Conservation (phyloP, 2,797 vertebrate genomes). For the Poeciliopsis presidionis region DNA sequence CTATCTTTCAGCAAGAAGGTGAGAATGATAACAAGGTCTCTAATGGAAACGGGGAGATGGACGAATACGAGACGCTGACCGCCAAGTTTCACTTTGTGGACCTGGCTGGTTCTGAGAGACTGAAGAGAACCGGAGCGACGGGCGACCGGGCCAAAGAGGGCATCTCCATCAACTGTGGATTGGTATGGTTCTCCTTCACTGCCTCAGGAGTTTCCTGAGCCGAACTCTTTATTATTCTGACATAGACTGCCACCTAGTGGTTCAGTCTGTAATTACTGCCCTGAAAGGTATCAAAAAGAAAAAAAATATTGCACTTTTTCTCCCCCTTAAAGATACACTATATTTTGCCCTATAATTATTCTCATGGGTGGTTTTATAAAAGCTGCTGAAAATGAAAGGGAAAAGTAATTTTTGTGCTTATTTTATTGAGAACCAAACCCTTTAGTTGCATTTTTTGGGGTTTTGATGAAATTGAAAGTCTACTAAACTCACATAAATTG, state of each 20-base stretch:
- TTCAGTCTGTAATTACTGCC: neutral
- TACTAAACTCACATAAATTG: neutral
- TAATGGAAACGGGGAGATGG: conserved; percentile 88
- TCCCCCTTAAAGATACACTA: neutral
- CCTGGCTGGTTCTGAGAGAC: conserved; percentile 94
- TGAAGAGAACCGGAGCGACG: conserved; percentile 96
- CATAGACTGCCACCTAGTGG: conserved; percentile 64
- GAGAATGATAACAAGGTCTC: conserved; percentile 88
- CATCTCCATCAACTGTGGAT: conserved; percentile 98
- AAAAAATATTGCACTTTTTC: neutral
- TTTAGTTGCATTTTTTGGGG: neutral
- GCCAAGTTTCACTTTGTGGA: conserved; percentile 99
- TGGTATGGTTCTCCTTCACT: conserved; percentile 79
- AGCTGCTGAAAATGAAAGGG: neutral
- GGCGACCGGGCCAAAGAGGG: conserved; percentile 96
- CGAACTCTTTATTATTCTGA: neutral
- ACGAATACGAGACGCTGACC: conserved; percentile 94
- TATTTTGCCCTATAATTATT: neutral
- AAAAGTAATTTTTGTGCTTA: neutral
- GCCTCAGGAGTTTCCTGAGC: neutral
- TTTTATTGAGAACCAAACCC: neutral
- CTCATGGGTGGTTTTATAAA: neutral
- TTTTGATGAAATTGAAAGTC: neutral
- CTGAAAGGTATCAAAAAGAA: neutral
- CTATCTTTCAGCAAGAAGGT: conserved; percentile 79